A percentile compares a stretch with the other conserved stretches of the same genome.
phyloP scores from a whole-genome alignment of 2,888 invertebrate species.

The Tipula unca region DNA sequence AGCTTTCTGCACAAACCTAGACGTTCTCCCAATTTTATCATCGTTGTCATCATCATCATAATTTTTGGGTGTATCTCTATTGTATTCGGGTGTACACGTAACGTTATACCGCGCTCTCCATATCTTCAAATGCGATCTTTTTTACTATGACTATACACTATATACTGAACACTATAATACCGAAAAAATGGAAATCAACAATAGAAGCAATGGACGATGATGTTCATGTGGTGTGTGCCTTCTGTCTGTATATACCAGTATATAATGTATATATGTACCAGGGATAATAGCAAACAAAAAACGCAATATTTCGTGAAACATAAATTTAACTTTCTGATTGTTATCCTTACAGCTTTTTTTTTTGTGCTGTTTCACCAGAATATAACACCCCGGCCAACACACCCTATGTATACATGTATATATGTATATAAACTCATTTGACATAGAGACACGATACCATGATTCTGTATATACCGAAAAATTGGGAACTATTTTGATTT shows the following conservation, averaged over 20 bases:
- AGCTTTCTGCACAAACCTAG: not conserved
- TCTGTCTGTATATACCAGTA: not conserved
- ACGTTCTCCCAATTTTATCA: not conserved
- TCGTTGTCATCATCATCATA: not conserved
- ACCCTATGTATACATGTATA: too few species aligned
- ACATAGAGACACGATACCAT: not conserved
- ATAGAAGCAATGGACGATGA: not conserved
- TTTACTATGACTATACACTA: not conserved
- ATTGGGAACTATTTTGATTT: not conserved
- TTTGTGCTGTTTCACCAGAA: not conserved
- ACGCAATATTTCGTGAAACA: conserved; percentile 8
- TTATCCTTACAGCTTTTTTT: not conserved
- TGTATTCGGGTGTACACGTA: not conserved
- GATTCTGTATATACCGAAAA: not conserved
- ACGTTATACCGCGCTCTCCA: not conserved
- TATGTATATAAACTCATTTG: not conserved
- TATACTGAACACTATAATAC: not conserved
- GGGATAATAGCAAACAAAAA: not conserved
- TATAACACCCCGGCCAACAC: not conserved
- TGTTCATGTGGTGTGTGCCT: not conserved
- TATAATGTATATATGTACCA: too few species aligned
- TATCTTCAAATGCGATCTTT: not conserved
- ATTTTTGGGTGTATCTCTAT: not conserved
- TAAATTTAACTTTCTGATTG: conserved; percentile 14
- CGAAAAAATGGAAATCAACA: not conserved